Evolutionary conservation across 2,113 vertebrate genomes (phyloP).

Genomic region (Pitta sordida): DNA sequence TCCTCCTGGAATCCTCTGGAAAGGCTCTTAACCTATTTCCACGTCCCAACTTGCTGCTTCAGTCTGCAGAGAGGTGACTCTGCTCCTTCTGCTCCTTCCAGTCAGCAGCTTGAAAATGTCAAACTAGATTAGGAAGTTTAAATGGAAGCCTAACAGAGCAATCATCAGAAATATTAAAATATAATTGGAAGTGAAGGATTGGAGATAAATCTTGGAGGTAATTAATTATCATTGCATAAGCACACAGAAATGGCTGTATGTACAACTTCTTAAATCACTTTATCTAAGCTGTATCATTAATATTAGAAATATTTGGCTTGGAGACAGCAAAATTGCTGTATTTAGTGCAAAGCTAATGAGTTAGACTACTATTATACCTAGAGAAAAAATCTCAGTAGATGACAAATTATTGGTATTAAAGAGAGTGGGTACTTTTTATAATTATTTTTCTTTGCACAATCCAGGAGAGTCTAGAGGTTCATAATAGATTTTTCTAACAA

Average conservation of each 20-base stretch:
- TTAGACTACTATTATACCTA: not conserved
- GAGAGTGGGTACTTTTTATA: not conserved
- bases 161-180: not conserved
- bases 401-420: constrained; percentile 41
- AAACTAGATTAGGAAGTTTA: not conserved
- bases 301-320: constrained; percentile 29
- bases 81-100: not conserved
- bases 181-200: not conserved
- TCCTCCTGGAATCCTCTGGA: not conserved
- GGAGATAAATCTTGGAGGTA: not conserved
- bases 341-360: constrained; percentile 8
- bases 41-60: not conserved
- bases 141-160: not conserved
- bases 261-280: not conserved
- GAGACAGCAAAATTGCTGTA: constrained; percentile 11
- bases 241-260: not conserved
- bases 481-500: not conserved
- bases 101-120: not conserved
- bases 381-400: not conserved
- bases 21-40: not conserved
- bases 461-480: not conserved
- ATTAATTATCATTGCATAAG: not conserved
- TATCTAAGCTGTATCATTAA: not conserved
- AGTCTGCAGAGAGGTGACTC: not conserved
- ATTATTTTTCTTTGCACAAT: not conserved